Base-by-base conservation (phyloP, 2,888 invertebrate species). In the Drosophila gaucha region DNA sequence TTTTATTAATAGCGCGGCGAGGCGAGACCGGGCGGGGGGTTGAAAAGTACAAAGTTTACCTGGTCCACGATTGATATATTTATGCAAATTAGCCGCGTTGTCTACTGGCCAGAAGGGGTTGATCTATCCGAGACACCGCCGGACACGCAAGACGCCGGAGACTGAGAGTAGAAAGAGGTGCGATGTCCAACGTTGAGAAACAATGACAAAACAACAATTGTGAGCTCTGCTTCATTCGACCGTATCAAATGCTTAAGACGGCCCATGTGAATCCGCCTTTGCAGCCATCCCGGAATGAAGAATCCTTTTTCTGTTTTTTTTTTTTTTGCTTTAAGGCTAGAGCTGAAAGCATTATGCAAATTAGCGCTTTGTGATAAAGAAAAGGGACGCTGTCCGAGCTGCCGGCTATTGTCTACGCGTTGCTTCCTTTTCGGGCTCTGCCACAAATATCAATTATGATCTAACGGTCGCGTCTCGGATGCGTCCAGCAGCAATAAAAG, bases 101-200 rank as follows among this genome's bases (percentile, higher is more conserved):
- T 67, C 73, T 68, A 62, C 74, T 74, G 74, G 44, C 74, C 73
- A 69, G 55, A 68, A 74, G 73, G 73, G 73, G 73, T 74, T 74
- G 73, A 18, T 28, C 67, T 60, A 67, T 62, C 69, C 73, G 63
- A n/a, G n/a, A n/a, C 26, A 20, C 62, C 36, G 75, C 73, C 73
- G 79, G 79, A 78, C 84, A 80, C 66, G 24, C 39, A 12, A 6
- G 16, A 28, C 10, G 10, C n/a, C 74, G 74, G 78, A 79, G 71
- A 80, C 74, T 67, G 78, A 79, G 78, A 79, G 16, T 8, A 79
- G 79, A 71, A 78, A 77, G 77, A 90, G 90, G 90, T 90, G 90
- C 90, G 90, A 90, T 90, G 90, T 90, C 90, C 90, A 90, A 90
- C 90, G 78, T 87, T 75, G 89, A 85, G 80, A 85, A 82, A 90